These are phyloP conservation scores for Theonella swinhoei DNA, from an alignment of 37 sponge, comb jelly and placozoan species.

Conservation along the genomic window DNA sequence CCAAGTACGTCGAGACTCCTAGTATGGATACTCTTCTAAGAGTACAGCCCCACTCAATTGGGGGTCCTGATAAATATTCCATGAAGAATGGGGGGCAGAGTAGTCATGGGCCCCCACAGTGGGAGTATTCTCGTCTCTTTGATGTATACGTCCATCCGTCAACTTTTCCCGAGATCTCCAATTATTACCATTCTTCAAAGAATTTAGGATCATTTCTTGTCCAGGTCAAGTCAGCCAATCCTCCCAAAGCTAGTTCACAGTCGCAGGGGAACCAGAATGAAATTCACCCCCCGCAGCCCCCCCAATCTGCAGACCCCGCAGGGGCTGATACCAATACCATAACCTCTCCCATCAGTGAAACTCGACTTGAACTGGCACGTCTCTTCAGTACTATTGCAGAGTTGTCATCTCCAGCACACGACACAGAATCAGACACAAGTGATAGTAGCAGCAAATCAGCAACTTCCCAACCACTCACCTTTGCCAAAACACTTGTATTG, in stretches of 20 bases:
- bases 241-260: not conserved
- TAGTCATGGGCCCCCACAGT: not conserved
- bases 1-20: constrained; percentile 31
- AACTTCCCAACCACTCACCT: not conserved
- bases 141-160: constrained; percentile 71
- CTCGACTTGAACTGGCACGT: not conserved
- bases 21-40: constrained; percentile 34
- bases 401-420: not conserved
- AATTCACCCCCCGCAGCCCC: not conserved
- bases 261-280: not conserved
- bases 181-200: not conserved
- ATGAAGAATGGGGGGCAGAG: not conserved
- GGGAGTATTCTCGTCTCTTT: constrained; percentile 19
- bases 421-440: not conserved
- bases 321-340: not conserved
- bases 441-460: not conserved
- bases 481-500: constrained; percentile 4
- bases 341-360: not conserved
- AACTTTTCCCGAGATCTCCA: constrained; percentile 61
- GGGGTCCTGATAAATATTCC: not conserved
- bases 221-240: constrained; percentile 8
- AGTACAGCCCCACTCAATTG: constrained; percentile 51
- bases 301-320: not conserved
- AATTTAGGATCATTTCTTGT: not conserved
- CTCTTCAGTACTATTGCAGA: not conserved